Evolutionary conservation across 2,888 invertebrate genomes (phyloP), one percentile per base, ranked within the genome.

Genomic region (Uropetala carovei): DNA sequence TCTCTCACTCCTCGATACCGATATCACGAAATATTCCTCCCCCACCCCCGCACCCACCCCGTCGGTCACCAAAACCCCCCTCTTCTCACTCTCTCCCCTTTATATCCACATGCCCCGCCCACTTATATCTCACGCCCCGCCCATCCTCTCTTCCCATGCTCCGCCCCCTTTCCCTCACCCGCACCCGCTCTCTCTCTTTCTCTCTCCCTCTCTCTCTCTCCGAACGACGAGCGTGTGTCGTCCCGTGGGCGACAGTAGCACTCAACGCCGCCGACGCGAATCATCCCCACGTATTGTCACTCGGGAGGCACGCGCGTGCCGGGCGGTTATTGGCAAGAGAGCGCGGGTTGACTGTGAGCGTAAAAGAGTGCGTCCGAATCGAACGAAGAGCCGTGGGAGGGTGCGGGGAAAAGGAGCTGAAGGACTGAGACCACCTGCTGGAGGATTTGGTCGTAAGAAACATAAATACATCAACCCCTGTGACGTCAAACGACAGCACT

Each of bases 1-100:
- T n/a, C n/a, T n/a, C n/a, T n/a, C n/a, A n/a, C n/a, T n/a, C 89
- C 89, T 16, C 89, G 89, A n/a, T 89, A 64, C 89, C 64, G 89
- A 89, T 89, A 89, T 89, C 89, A 60, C 13, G 86, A 86, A 83
- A 86, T 60, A 30, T 64, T 56, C 16, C n/a, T n/a, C 83, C 83
- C 83, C 14, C 81, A 81, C 81, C 81, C 81, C 27, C 81, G 11
- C 30, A 2, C 82, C 82, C 30, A 22, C 75, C 27, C 18, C n/a
- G 75, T 75, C n/a, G n/a, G n/a, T 22, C 75, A 75, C 27, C 75
- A 3, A 13, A 13, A 30, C 27, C 14, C 86, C 60, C 22, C 30
- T 14, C 14, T 43, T 1, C 30, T 13, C 18, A 27, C 86, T 22
- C 60, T 18, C 86, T 27, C 59, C 22, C 59, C 27, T 14, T 27